Base-by-base conservation (phyloP, 2,888 invertebrate genomes). In the Drymonia ruficornis region DNA sequence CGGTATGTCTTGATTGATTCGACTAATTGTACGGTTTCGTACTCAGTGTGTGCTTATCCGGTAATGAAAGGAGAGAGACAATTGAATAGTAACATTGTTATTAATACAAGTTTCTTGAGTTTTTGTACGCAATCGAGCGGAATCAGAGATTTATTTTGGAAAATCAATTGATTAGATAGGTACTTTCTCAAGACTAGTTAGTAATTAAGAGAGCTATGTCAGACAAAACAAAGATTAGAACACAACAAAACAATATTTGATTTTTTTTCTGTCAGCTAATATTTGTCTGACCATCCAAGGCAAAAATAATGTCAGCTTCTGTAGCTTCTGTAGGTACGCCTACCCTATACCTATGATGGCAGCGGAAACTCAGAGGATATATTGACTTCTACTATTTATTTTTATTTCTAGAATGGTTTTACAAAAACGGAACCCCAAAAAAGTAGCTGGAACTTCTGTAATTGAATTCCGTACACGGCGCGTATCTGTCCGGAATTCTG, bases 381-480 rank as follows among this genome's bases (percentile, higher is more conserved):
- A 2, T 12, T 11, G 9, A 9, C 3, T 9, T 31, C 11, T 12
- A 31, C 9, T 11, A 28, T 31, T 2, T 31, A 31, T 31, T 11
- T 31, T 31, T 31, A 1, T 31, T 2, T 31, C 31, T 31, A 11
- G 0, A 31, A 11, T 13, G 3, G 40, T 40, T 1, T 16, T 40
- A 1, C 2, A 12, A 16, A 16, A 16, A 16, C 40, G 40, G 78
- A 76, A 73, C 79, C 78, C 78, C 71, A 78, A 80, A 79, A 76
- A 65, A 66, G 67, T 78, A 2, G 74, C 76, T 78, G 76, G 76
- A 73, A 70, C 76, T 79, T 74, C 66, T 67, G 74, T 90, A 89
- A 90, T 87, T 84, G 87, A 87, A 91, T 91, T 87, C 86, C 79
- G 71, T 76, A 78, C 83, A 84, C 79, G 81, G 72, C 65, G 64